Base-by-base conservation (phyloP, 2,888 invertebrate genomes). In the Morpho achilles region DNA sequence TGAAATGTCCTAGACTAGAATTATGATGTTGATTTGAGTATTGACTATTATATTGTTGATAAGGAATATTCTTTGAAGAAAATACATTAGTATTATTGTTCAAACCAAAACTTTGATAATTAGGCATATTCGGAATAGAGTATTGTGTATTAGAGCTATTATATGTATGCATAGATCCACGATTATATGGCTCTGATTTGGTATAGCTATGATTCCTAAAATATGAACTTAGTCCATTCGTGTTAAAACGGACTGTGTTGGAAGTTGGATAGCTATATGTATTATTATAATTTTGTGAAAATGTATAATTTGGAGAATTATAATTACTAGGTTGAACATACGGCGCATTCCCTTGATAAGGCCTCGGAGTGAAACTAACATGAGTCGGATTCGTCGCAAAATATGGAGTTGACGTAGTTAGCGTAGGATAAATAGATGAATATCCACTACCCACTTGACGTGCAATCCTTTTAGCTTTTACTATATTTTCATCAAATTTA, bases 401-500 rank as follows among this genome's bases (percentile, higher is more conserved):
- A 39, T 23, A 23, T 8, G 54, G 49, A 41, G 59, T 46, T 46
- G 45, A n/a, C 16, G 74, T 69, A 2, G 77, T 72, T 47, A 75
- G 53, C 45, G 71, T 67, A 9, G 79, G 78, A 63, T 80, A 77
- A n/a, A 75, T 45, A 3, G 65, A 58, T 16, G 69, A 55, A 61
- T 75, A 70, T 22, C 69, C 72, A 41, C 65, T 58, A 53, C 68
- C 61, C 0, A 68, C 66, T 69, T 81, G 80, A 32, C 82, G 71
- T 23, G 51, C 59, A 5, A 66, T 59, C 53, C 80, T 69, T 46
- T 56, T 63, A 41, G 65, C 43, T 23, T 49, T 40, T 23, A 41
- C 32, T 7, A 41, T 16, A 47, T 47, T 50, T 52, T 50, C 22
- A 41, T 16, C 10, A 48, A 44, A 42, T 16, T 43, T 16, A 22